Evolutionary conservation across 2,113 vertebrate genomes (phyloP).

Genomic region (Gavia stellata): DNA sequence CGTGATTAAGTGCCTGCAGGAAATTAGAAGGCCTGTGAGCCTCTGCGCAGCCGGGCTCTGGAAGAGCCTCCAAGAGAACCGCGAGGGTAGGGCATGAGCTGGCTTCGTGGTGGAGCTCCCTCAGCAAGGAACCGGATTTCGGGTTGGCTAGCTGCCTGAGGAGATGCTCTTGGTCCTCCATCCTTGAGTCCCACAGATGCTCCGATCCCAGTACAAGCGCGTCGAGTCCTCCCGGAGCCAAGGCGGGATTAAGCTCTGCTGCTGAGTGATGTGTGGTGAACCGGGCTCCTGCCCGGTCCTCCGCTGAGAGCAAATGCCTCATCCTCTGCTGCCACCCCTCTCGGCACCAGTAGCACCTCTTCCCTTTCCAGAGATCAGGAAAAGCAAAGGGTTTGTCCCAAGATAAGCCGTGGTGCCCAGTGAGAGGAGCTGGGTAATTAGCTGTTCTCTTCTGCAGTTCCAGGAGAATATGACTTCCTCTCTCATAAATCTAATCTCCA

Average conservation of each 20-base stretch:
- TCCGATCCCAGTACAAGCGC: not conserved
- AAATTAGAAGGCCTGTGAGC: not conserved
- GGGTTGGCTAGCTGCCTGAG: not conserved
- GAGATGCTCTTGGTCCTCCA: not conserved
- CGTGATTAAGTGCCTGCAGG: not conserved
- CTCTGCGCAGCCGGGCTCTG: not conserved
- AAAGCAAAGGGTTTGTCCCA: not conserved
- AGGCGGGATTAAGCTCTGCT: not conserved
- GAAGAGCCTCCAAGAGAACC: conserved; percentile 20
- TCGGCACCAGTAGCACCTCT: not conserved
- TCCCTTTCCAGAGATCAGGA: not conserved
- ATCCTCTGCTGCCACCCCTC: not conserved
- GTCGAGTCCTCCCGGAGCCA: not conserved
- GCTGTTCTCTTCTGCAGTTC: not conserved
- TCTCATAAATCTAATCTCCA: conserved; percentile 46
- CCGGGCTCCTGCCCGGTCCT: not conserved
- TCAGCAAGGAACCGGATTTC: not conserved
- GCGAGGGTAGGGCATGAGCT: not conserved
- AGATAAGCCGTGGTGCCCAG: not conserved
- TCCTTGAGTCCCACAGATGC: not conserved
- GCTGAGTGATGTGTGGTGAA: not conserved
- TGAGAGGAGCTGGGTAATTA: not conserved
- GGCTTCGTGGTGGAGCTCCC: not conserved
- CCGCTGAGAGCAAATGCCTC: not conserved
- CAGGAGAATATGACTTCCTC: conserved; percentile 2